Percentiles rank a stretch among this genome's conserved stretches.
These are phyloP conservation scores for Cochlearius cochlearius DNA, from an alignment of 2,113 vertebrate genomes.

Conservation along the genomic window DNA sequence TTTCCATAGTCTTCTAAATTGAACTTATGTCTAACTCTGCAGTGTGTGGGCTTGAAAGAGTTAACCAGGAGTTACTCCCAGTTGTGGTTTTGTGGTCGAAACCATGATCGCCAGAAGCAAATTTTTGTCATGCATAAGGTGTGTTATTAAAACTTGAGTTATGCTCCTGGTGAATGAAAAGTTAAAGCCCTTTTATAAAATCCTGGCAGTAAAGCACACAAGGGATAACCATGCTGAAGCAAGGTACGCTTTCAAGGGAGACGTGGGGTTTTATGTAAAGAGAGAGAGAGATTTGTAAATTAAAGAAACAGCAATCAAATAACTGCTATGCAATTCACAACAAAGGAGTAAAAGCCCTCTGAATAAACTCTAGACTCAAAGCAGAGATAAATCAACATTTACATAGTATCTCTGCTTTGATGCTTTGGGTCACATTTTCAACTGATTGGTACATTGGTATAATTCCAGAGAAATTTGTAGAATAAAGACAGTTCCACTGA, in stretches of 20 bases:
- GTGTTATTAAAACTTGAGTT: constrained; percentile 83
- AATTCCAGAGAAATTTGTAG: background rate
- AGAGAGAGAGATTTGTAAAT: constrained; percentile 56
- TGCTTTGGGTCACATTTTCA: background rate
- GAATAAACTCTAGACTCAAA: constrained; percentile 51
- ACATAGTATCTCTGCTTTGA: constrained; percentile 6
- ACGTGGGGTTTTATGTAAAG: background rate
- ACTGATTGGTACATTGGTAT: background rate
- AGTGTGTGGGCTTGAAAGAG: constrained; percentile 71
- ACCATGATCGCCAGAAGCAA: constrained; percentile 85
- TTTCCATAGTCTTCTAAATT: constrained; percentile 4
- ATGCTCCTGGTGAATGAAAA: constrained; percentile 80
- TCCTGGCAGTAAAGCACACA: constrained; percentile 56
- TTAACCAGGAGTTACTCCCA: constrained; percentile 78
- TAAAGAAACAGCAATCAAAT: constrained; percentile 29
- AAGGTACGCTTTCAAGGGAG: constrained; percentile 8
- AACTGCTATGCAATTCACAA: background rate
- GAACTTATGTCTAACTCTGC: background rate
- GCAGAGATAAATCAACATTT: constrained; percentile 33
- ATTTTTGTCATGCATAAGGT: constrained; percentile 83
- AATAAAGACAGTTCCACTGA: background rate
- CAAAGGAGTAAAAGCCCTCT: constrained; percentile 14
- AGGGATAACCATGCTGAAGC: constrained; percentile 25
- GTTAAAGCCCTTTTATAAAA: constrained; percentile 78
- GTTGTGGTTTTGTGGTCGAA: constrained; percentile 86